These are phyloP conservation scores for Agriopis marginaria DNA, from an alignment of 2,888 invertebrate genomes.

Conservation along the genomic window DNA sequence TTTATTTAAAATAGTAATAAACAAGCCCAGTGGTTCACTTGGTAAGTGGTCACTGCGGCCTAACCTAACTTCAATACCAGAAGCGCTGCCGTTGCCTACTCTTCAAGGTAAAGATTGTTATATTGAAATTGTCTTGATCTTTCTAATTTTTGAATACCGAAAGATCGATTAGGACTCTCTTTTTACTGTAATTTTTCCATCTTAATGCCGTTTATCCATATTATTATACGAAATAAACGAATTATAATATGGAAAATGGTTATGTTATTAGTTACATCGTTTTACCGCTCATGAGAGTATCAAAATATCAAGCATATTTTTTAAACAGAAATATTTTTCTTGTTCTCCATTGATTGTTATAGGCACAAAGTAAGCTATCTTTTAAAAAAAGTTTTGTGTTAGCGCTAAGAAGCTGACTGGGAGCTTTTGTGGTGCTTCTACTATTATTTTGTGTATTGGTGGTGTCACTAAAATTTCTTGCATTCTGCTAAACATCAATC, in stretches of 20 bases:
- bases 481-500: constrained; percentile 3
- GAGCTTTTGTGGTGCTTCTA: constrained; percentile 9
- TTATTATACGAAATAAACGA: neutral
- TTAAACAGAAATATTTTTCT: no score
- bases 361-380: neutral
- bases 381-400: neutral
- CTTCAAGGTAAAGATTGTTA: no score
- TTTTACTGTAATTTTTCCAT: neutral
- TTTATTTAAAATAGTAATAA: no score
- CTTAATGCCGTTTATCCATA: neutral
- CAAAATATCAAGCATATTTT: no score
- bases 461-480: constrained; percentile 1
- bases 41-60: no score
- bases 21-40: no score
- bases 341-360: neutral
- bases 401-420: constrained; percentile 17
- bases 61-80: no score
- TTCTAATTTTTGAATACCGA: no score
- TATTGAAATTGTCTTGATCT: no score
- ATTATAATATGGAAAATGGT: neutral
- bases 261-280: neutral
- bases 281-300: constrained; percentile 9
- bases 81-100: no score
- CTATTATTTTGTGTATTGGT: constrained; percentile 1
- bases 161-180: no score